Evolutionary conservation across 64 coral and sea anemone species (phyloP).

Genomic region (Pocillopora verrucosa): DNA sequence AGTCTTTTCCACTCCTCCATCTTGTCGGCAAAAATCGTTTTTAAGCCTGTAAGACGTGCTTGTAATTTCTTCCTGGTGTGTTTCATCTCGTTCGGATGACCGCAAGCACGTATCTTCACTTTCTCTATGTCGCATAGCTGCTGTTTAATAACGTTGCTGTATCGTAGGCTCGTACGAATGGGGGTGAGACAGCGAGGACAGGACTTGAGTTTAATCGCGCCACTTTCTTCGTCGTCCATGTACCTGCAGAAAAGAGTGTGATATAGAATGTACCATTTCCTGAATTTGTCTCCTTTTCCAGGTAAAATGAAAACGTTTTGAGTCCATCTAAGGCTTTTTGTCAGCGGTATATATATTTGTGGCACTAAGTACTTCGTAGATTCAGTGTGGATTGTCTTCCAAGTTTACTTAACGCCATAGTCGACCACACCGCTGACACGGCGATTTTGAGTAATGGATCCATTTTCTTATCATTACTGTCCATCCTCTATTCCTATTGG

Average conservation of each 20-base stretch:
- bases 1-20: neutral
- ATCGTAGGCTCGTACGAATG: constrained; percentile 71
- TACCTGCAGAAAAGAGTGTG: neutral
- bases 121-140: constrained; percentile 39
- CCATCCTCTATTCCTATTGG: no score
- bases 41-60: neutral
- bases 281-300: no score
- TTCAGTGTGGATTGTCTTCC: no score
- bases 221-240: neutral
- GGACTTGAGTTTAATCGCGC: constrained; percentile 56
- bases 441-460: no score
- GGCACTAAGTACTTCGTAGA: no score
- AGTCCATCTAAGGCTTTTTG: neutral
- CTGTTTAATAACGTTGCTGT: constrained; percentile 76
- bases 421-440: no score
- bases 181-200: constrained; percentile 76
- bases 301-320: no score
- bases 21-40: neutral
- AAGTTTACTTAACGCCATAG: no score
- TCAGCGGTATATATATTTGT: no score
- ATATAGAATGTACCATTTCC: no score
- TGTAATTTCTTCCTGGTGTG: neutral
- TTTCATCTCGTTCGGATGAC: constrained; percentile 1
- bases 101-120: constrained; percentile 31
- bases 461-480: no score